Evolutionary conservation across 1,140 invertebrate genomes (phyloP).

Genomic region (Conopomorpha cramerella): DNA sequence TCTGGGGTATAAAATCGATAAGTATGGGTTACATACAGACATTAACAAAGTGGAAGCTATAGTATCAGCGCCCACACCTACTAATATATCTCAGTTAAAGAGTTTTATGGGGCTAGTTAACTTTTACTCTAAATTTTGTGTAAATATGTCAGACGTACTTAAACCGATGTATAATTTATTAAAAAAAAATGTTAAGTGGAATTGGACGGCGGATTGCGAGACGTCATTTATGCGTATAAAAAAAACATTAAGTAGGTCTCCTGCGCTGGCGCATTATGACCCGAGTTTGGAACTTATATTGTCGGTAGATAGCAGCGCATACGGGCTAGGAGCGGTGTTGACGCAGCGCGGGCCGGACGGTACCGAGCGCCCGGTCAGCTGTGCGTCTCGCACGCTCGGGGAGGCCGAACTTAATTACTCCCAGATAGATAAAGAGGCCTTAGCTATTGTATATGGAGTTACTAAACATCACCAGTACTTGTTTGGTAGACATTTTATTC

Average conservation of each 20-base stretch:
- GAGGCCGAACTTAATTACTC: constrained; percentile 9
- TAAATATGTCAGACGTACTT: constrained; percentile 2
- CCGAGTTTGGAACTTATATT: constrained; percentile 25
- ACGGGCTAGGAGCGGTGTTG: constrained; percentile 43
- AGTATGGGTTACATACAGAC: not conserved
- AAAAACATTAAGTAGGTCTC: constrained; percentile 1
- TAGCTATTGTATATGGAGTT: constrained; percentile 37
- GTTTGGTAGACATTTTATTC: constrained; percentile 28
- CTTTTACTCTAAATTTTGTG: constrained; percentile 4
- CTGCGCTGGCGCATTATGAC: constrained; percentile 25
- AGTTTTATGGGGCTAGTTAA: constrained; percentile 1
- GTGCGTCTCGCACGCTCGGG: constrained; percentile 23
- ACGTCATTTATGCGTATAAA: constrained; percentile 2
- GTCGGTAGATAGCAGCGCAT: constrained; percentile 42
- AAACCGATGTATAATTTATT: constrained; percentile 5
- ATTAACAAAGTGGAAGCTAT: not conserved
- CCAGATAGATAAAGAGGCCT: constrained; percentile 29
- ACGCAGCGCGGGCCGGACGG: constrained; percentile 26
- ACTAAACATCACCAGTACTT: constrained; percentile 38
- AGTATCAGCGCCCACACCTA: not conserved
- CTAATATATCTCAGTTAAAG: not conserved
- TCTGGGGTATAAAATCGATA: not conserved
- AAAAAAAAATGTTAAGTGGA: constrained; percentile 5
- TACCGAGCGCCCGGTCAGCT: constrained; percentile 39
- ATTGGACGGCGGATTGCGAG: not conserved